These are phyloP conservation scores for Aphelenchoides bicaudatus DNA, from an alignment of 2,888 invertebrate species.

Conservation along the genomic window DNA sequence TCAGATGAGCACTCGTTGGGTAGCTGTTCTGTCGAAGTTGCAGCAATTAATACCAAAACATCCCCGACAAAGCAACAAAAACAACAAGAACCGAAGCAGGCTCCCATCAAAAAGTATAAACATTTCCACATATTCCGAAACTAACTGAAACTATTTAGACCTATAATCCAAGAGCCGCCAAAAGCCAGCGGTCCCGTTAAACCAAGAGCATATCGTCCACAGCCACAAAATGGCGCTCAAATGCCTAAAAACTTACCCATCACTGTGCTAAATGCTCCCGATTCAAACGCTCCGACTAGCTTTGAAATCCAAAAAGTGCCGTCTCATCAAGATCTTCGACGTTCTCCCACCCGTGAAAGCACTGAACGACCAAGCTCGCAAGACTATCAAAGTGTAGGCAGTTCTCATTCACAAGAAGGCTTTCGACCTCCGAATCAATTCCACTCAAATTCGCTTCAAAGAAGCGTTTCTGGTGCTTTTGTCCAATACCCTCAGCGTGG, in stretches of 20 bases:
- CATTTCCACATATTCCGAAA: too few relatives aligned
- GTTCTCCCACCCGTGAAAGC: conserved; percentile 10
- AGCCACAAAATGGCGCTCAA: background rate
- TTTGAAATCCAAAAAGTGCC: conserved; percentile 32
- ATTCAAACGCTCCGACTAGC: background rate
- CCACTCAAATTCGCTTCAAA: conserved; percentile 35
- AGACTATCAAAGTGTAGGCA: conserved; percentile 27
- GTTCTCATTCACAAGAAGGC: conserved; percentile 34
- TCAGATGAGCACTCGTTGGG: conserved; percentile 47
- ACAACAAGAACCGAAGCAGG: conserved; percentile 12
- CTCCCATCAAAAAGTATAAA: background rate
- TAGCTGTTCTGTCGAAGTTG: conserved; percentile 59
- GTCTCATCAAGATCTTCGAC: conserved; percentile 22
- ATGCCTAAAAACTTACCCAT: too few relatives aligned
- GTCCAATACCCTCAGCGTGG: conserved; percentile 35
- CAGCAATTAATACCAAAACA: conserved; percentile 58
- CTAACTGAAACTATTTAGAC: background rate
- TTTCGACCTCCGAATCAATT: conserved; percentile 19
- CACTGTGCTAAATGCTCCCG: background rate
- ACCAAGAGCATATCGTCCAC: conserved; percentile 15
- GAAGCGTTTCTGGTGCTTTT: conserved; percentile 23
- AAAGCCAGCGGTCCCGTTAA: conserved; percentile 8
- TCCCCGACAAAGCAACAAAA: conserved; percentile 15
- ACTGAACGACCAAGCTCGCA: conserved; percentile 17
- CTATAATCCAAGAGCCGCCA: background rate